A percentile compares a stretch with the other conserved stretches of the same genome.
These are phyloP conservation scores for Paralinhomoeus sp. DNA, from an alignment of 2,888 invertebrate species.

Conservation along the genomic window DNA sequence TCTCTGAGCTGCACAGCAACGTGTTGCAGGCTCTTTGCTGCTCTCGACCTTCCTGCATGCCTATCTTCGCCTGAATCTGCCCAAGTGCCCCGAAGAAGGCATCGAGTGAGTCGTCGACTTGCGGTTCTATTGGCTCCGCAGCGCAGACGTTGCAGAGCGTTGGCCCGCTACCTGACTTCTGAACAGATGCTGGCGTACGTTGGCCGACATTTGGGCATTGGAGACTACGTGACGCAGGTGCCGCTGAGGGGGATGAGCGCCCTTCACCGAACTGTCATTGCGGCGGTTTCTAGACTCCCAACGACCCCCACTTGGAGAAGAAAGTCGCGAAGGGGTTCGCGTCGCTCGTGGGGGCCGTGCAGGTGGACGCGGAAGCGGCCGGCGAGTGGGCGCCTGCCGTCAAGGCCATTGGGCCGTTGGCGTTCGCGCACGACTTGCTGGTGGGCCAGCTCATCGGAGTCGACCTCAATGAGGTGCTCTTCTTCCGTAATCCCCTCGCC, in stretches of 20 bases:
- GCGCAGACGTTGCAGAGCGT: conserved; percentile 31
- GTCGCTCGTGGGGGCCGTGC: conserved; percentile 55
- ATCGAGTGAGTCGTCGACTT: conserved; percentile 32
- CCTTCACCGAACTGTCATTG: not conserved
- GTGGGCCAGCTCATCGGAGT: conserved; percentile 53
- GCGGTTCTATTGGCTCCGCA: not conserved
- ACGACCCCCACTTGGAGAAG: conserved; percentile 45
- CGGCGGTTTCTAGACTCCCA: conserved; percentile 2
- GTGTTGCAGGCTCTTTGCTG: conserved; percentile 32
- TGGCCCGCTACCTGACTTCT: conserved; percentile 43
- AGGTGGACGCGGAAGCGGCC: conserved; percentile 34
- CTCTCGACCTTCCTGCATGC: conserved; percentile 36
- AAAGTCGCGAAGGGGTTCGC: conserved; percentile 50
- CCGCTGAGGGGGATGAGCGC: too few relatives aligned
- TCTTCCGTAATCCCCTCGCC: conserved; percentile 50
- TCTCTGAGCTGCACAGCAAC: conserved; percentile 43
- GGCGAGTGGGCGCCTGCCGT: conserved; percentile 41
- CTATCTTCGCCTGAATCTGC: conserved; percentile 46
- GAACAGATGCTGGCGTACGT: conserved; percentile 46
- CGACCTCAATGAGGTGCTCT: conserved; percentile 62
- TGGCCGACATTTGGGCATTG: conserved; percentile 50
- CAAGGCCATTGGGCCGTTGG: too few relatives aligned
- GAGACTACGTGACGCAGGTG: conserved; percentile 54
- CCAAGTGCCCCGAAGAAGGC: conserved; percentile 51
- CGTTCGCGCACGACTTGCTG: conserved; percentile 66